phyloP scores from a whole-genome alignment of 2,888 invertebrate species.

The Sminthurides aquaticus region DNA sequence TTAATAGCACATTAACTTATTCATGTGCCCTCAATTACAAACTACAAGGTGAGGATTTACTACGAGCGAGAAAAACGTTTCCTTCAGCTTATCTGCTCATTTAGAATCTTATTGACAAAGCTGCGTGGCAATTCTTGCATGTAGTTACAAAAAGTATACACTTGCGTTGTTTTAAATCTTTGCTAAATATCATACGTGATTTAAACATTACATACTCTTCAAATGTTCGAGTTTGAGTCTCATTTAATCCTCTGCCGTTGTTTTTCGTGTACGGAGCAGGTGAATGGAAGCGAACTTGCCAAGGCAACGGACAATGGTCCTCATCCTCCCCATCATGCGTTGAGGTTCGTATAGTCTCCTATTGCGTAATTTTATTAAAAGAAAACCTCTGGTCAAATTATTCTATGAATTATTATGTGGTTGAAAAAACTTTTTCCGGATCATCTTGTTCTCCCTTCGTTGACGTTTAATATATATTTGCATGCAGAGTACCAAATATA shows the following conservation, averaged over 20 bases:
- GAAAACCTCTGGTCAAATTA: neutral
- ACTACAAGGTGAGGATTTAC: slow-evolving; percentile 48
- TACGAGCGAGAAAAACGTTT: neutral
- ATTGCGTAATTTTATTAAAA: slow-evolving; percentile 6
- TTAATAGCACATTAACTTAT: slow-evolving; percentile 72
- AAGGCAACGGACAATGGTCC: slow-evolving; percentile 68
- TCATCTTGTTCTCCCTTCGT: too few species aligned
- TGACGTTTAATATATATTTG: too few species aligned
- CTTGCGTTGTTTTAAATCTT: too few species aligned
- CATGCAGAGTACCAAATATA: too few species aligned
- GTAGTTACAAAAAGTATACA: too few species aligned
- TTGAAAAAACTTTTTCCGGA: too few species aligned
- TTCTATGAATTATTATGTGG: neutral
- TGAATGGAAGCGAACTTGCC: slow-evolving; percentile 30
- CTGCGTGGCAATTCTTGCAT: too few species aligned
- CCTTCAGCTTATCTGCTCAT: neutral
- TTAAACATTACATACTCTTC: too few species aligned
- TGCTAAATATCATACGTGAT: too few species aligned
- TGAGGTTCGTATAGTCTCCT: slow-evolving; percentile 9
- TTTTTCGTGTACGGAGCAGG: slow-evolving; percentile 1
- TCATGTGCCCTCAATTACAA: slow-evolving; percentile 71
- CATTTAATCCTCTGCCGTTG: neutral
- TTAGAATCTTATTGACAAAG: neutral
- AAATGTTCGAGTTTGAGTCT: too few species aligned
- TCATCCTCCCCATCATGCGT: slow-evolving; percentile 67